A percentile compares a stretch with the other conserved stretches of the same genome.
Conservation (phyloP, 2,113 vertebrate genomes). For the Mixornis gularis region DNA sequence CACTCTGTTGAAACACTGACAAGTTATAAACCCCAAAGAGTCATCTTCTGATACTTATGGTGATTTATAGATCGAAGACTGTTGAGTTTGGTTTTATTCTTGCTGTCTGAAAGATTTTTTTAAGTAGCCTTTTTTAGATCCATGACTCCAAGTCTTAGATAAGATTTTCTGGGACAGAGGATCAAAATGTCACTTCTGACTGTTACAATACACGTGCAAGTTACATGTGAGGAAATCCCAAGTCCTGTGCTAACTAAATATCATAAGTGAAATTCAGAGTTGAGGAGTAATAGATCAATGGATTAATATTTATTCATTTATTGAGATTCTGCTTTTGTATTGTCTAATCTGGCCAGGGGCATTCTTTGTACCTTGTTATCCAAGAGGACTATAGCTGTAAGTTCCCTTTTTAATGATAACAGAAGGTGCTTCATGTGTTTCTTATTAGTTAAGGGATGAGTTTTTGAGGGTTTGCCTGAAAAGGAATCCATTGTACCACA, state of each 20-base stretch:
- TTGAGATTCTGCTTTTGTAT: neutral
- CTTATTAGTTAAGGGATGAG: neutral
- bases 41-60: constrained; percentile 5
- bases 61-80: constrained; percentile 1
- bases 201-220: neutral
- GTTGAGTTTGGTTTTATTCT: constrained; percentile 7
- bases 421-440: neutral
- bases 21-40: neutral
- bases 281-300: neutral
- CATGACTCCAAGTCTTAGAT: neutral
- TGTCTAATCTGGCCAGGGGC: neutral
- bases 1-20: neutral
- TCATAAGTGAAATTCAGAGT: neutral
- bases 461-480: neutral
- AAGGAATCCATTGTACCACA: neutral
- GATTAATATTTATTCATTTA: neutral
- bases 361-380: neutral
- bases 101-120: neutral
- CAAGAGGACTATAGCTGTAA: neutral
- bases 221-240: neutral
- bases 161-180: neutral
- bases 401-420: neutral
- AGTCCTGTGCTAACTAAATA: neutral
- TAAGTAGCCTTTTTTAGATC: neutral
- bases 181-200: neutral